phyloP scores from a whole-genome alignment of 2,113 vertebrate genomes.

The Tylochromis polylepis region DNA sequence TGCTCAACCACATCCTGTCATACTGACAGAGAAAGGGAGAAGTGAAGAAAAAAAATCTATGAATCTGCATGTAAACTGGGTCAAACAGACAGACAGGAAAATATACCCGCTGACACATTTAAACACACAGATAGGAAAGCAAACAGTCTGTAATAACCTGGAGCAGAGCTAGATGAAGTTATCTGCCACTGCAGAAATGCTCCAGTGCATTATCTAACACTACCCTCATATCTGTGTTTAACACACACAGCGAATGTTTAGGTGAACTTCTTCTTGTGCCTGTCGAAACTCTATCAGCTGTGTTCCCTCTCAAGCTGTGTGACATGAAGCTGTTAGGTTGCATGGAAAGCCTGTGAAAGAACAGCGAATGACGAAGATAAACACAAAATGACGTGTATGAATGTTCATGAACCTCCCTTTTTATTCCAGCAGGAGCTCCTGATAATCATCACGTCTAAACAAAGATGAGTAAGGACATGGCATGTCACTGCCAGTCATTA shows the following conservation, averaged over 20 bases:
- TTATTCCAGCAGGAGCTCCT: not conserved
- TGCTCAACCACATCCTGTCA: constrained; percentile 55
- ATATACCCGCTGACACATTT: not conserved
- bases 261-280: not conserved
- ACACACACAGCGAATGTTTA: not conserved
- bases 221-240: not conserved
- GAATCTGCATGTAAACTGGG: constrained; percentile 45
- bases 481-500: not conserved
- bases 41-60: constrained; percentile 44
- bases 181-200: not conserved
- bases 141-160: not conserved
- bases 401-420: not conserved
- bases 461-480: not conserved
- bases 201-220: not conserved
- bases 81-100: constrained; percentile 29
- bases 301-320: not conserved
- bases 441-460: not conserved
- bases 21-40: constrained; percentile 23
- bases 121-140: not conserved
- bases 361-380: not conserved
- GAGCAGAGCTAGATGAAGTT: not conserved
- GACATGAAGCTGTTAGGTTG: not conserved
- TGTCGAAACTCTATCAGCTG: not conserved
- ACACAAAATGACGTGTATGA: not conserved
- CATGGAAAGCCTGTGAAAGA: not conserved